A percentile compares a stretch with the other conserved stretches of the same genome.
phyloP scores from a whole-genome alignment of 37 sponge, comb jelly and placozoan genomes.

The Aplysina aerophoba region DNA sequence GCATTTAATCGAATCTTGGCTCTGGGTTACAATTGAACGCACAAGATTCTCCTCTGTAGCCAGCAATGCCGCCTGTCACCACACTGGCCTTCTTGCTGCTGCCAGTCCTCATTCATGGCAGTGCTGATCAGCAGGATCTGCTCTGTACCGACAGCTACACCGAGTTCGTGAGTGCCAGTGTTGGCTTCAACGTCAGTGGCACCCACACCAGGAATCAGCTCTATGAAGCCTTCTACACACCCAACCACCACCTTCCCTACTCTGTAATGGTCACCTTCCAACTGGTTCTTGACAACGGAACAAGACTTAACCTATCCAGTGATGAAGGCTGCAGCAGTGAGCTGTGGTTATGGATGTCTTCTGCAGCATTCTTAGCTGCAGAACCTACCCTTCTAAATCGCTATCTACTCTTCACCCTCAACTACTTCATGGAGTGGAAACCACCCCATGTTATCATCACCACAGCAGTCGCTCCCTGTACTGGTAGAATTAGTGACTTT shows the following conservation, averaged over 20 bases:
- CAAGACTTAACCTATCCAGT: neutral
- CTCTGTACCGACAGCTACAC: neutral
- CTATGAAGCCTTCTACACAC: neutral
- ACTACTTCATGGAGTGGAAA: constrained; percentile 14
- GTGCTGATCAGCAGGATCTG: too few species aligned
- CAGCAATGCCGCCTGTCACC: too few species aligned
- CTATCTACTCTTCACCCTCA: neutral
- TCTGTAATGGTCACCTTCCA: neutral
- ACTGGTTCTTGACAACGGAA: neutral
- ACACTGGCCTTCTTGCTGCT: too few species aligned
- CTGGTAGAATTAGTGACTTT: neutral
- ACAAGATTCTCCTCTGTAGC: too few species aligned
- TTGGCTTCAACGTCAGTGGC: neutral
- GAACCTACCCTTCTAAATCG: neutral
- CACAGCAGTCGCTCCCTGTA: neutral
- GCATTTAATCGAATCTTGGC: too few species aligned
- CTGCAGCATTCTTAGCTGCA: neutral
- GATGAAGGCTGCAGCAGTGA: neutral
- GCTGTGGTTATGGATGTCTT: neutral
- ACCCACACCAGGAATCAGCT: neutral
- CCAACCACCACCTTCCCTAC: constrained; percentile 17
- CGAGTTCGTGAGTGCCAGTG: neutral
- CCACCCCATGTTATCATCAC: constrained; percentile 1
- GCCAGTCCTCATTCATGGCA: too few species aligned
- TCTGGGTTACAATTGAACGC: neutral